Percentiles rank a stretch among this genome's conserved stretches.
Conservation (phyloP, 2,113 vertebrate species). For the Paradisaea rubra region DNA sequence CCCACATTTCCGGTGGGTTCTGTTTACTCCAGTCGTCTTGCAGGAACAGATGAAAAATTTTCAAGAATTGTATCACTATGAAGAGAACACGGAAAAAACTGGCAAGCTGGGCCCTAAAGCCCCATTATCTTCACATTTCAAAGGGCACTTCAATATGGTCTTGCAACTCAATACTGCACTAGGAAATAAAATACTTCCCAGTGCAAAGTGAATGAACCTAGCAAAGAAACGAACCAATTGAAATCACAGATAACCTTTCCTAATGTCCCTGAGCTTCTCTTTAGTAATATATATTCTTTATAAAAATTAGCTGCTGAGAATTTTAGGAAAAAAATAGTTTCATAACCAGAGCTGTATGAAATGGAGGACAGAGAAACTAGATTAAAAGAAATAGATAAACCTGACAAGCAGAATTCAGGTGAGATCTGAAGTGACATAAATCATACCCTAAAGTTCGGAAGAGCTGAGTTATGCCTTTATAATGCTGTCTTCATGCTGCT, state of each 20-base stretch:
- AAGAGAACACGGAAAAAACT: background rate
- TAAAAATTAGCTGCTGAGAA: background rate
- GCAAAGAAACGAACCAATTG: background rate
- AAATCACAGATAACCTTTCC: background rate
- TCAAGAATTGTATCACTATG: background rate
- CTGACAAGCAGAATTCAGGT: background rate
- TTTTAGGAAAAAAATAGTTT: background rate
- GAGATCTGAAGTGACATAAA: background rate
- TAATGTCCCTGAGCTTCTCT: background rate
- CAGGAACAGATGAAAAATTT: background rate
- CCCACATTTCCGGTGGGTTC: background rate
- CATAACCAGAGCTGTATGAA: background rate
- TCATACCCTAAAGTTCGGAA: background rate
- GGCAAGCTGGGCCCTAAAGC: background rate
- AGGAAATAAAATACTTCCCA: background rate
- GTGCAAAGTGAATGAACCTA: background rate
- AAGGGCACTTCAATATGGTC: background rate
- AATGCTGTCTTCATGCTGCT: background rate
- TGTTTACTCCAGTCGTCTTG: background rate
- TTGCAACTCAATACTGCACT: background rate
- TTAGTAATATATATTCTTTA: background rate
- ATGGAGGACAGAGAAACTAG: background rate
- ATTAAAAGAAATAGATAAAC: background rate
- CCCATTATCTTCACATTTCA: background rate
- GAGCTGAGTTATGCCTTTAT: background rate